Evolutionary conservation across 2,113 vertebrate species (phyloP).

Genomic region (Clarias macrocephalus): DNA sequence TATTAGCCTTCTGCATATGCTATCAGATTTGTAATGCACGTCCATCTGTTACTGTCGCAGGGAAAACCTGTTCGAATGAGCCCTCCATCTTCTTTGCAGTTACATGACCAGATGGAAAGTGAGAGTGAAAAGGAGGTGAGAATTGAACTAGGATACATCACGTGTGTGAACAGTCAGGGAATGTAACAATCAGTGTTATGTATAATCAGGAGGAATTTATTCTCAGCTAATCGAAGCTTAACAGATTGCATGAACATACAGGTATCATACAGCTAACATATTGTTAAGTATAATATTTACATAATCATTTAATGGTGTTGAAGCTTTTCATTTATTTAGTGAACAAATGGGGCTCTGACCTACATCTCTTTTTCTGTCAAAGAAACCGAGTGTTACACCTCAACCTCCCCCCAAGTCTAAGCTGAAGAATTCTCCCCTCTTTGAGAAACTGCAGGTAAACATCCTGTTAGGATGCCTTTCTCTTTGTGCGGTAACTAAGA

Average conservation of each 20-base stretch:
- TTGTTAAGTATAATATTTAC: neutral
- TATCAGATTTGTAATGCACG: conserved; percentile 21
- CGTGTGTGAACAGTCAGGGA: neutral
- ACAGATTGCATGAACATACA: neutral
- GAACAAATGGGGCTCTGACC: neutral
- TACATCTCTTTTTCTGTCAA: conserved; percentile 35
- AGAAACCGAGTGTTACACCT: conserved; percentile 58
- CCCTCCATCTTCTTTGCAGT: conserved; percentile 63
- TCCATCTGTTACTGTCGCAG: conserved; percentile 47
- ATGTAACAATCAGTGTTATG: neutral
- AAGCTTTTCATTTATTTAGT: neutral
- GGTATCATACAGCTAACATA: neutral
- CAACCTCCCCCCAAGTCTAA: conserved; percentile 62
- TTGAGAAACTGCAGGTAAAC: conserved; percentile 74
- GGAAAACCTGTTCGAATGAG: conserved; percentile 49
- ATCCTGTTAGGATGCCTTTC: neutral
- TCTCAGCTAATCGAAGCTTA: neutral
- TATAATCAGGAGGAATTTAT: neutral
- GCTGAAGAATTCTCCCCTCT: conserved; percentile 67
- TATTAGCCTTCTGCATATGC: conserved; percentile 1
- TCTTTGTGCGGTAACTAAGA: neutral
- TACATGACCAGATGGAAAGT: conserved; percentile 56
- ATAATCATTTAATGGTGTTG: neutral
- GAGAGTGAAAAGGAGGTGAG: conserved; percentile 61
- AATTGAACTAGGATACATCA: neutral